Conservation (phyloP, 2,113 vertebrate genomes). For the Epinephelus cyanopodus region DNA sequence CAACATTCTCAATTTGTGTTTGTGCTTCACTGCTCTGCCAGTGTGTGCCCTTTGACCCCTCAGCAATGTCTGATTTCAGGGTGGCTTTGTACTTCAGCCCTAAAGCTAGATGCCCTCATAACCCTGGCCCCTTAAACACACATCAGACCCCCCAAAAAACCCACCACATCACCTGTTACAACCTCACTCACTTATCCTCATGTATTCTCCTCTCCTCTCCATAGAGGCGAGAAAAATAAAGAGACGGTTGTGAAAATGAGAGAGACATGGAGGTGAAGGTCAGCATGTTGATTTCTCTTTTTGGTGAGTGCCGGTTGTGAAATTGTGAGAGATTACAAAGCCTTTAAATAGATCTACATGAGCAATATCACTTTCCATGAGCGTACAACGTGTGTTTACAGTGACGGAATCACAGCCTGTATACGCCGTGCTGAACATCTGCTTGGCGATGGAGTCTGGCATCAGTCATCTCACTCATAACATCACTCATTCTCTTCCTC, state of each 20-base stretch:
- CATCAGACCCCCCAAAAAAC: constrained; percentile 22
- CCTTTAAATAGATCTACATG: constrained; percentile 43
- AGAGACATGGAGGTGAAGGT: constrained; percentile 17
- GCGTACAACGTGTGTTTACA: constrained; percentile 55
- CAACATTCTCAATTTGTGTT: background rate
- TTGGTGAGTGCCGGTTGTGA: constrained; percentile 4
- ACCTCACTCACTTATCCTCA: background rate
- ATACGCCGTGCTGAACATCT: constrained; percentile 67
- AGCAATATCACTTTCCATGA: constrained; percentile 47
- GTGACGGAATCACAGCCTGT: constrained; percentile 43
- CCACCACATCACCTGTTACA: constrained; percentile 21
- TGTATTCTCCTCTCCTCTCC: background rate
- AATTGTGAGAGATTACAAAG: constrained; percentile 11
- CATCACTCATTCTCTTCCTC: constrained; percentile 39
- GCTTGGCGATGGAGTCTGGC: constrained; percentile 65
- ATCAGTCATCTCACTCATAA: constrained; percentile 56
- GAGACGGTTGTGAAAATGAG: background rate
- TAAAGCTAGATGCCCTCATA: constrained; percentile 25
- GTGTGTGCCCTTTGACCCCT: constrained; percentile 25
- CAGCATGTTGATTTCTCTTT: constrained; percentile 27
- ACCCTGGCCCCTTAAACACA: constrained; percentile 14
- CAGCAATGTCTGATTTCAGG: constrained; percentile 32
- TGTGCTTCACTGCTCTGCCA: constrained; percentile 12
- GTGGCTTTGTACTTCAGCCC: constrained; percentile 9
- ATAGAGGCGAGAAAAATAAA: too few species aligned